Conservation (phyloP, 2,113 vertebrate genomes). For the Nettapus auritus region DNA sequence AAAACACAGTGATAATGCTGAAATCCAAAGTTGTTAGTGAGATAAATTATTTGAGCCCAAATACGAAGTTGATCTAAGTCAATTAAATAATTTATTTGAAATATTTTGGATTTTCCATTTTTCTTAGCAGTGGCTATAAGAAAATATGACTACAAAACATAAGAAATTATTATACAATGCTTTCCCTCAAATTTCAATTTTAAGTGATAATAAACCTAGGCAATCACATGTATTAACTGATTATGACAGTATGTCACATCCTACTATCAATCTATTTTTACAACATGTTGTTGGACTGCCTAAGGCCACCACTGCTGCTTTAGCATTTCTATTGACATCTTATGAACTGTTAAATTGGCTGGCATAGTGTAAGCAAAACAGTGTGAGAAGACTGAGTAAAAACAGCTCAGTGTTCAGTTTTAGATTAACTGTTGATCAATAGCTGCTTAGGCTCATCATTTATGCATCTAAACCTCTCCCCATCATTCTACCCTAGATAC, state of each 20-base stretch:
- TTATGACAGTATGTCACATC: conserved; percentile 32
- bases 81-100: not conserved
- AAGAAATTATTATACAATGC: not conserved
- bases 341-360: conserved; percentile 53
- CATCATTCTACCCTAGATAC: not conserved
- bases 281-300: not conserved
- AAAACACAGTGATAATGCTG: not conserved
- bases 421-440: not conserved
- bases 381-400: not conserved
- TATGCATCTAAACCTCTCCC: not conserved
- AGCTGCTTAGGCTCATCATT: not conserved
- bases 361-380: conserved; percentile 44
- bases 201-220: not conserved
- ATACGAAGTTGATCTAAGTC: not conserved
- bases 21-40: not conserved
- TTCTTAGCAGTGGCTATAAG: not conserved
- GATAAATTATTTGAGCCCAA: not conserved
- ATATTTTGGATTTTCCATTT: not conserved
- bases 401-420: conserved; percentile 21
- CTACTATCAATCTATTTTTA: conserved; percentile 24
- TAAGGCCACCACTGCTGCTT: conserved; percentile 37
- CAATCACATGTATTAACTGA: not conserved
- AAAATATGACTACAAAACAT: not conserved
- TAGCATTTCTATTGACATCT: conserved; percentile 60
- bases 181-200: too few species aligned